Conservation (phyloP, 2,888 invertebrate genomes). For the Melinaea menophilus region DNA sequence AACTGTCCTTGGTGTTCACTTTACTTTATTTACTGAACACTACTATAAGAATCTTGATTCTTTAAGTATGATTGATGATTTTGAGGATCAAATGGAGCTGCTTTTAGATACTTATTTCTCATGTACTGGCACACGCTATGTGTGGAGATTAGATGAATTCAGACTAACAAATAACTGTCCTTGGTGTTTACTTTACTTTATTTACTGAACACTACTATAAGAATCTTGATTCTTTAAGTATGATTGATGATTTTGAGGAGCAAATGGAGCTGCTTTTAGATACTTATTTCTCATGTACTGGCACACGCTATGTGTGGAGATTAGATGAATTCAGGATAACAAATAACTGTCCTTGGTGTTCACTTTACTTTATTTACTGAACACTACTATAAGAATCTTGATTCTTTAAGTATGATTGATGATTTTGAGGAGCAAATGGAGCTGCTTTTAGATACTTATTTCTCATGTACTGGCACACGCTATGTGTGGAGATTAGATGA, state of each 20-base stretch:
- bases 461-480: constrained; percentile 9
- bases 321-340: no score
- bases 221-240: no score
- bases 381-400: no score
- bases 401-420: no score
- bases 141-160: no score
- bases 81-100: constrained; percentile 52
- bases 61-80: no score
- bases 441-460: constrained; percentile 29
- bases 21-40: neutral
- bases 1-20: no score
- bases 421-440: no score
- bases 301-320: neutral
- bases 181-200: neutral
- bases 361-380: neutral
- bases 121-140: neutral
- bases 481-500: no score
- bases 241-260: constrained; percentile 61
- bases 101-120: constrained; percentile 25
- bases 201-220: neutral
- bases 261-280: constrained; percentile 45
- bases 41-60: no score
- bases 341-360: neutral
- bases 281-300: constrained; percentile 15
- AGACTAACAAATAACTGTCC: neutral